Evolutionary conservation across 1,140 invertebrate genomes (phyloP), one percentile per base, ranked within the genome.

Genomic region (Drosophila triauraria): DNA sequence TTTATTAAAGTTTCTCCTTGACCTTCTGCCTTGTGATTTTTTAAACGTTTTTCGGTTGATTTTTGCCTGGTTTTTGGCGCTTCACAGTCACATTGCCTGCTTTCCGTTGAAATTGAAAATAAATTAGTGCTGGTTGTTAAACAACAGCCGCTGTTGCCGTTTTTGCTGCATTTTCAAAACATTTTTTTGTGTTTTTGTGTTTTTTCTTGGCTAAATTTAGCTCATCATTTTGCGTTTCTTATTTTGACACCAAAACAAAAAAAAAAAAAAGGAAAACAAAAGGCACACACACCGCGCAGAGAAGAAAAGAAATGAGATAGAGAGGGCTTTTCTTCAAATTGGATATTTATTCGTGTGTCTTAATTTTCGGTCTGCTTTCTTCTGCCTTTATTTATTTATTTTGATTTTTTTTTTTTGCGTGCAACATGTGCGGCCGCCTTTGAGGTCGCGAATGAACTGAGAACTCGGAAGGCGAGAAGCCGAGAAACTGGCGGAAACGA

Each of bases 31-130:
- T 47, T 40, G 63, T 68, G 4, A 67, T 56, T 65, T 46, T 38
- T 30, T 42, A 54, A 12, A 13, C 12, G 35, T 15, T 17, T 27
- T 75, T 48, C 51, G 40, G 32, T 48, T 25, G 25, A 53, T 25
- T 68, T 58, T 48, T 79, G 32, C 59, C n/a, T 53, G 23, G 17
- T 40, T 74, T 61, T 43, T 38, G 53, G 61, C 71, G 69, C 82
- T 71, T 81, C 79, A 82, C 59, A 86, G 82, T 86, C 82, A 86
- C 83, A 86, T 86, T 86, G 83, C 83, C 83, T 86, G 48, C 30
- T 62, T n/a, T 32, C 25, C 9, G 35, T 74, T 35, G 30, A 42
- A 46, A 60, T 78, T 25, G 46, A 74, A 69, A 53, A 59, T 20
- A 30, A 56, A 56, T 72, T 32, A 77, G 50, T 58, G 32, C 12